A percentile compares a stretch with the other conserved stretches of the same genome.
phyloP scores from a whole-genome alignment of 2,797 vertebrate species.

The Allobates femoralis region DNA sequence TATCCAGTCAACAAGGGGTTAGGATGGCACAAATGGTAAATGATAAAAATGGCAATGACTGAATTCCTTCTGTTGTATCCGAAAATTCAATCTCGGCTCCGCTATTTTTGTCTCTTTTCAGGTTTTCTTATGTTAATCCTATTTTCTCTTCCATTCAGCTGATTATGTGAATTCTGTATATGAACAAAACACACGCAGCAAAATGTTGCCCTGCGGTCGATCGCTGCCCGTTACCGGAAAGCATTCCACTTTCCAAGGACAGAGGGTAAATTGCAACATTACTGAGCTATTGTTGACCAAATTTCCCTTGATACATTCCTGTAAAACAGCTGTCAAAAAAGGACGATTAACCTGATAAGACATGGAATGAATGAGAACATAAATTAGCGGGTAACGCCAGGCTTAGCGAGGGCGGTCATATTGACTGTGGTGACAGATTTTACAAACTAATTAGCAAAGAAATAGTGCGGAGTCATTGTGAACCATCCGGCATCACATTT shows the following conservation, averaged over 20 bases:
- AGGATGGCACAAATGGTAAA: too few relatives aligned
- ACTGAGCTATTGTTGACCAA: constrained; percentile 64
- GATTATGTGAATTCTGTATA: background rate
- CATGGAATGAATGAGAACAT: constrained; percentile 69
- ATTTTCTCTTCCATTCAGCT: background rate
- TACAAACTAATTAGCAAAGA: constrained; percentile 72
- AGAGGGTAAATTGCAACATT: constrained; percentile 17
- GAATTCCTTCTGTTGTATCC: background rate
- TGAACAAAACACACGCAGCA: background rate
- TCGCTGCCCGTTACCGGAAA: background rate
- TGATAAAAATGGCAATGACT: background rate
- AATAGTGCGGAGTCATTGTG: constrained; percentile 66
- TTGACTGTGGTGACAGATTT: constrained; percentile 67
- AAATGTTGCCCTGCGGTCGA: background rate
- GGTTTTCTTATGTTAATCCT: background rate
- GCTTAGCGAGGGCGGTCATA: constrained; percentile 68
- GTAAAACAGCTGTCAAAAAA: constrained; percentile 70
- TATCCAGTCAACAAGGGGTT: too few relatives aligned
- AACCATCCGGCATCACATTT: constrained; percentile 57
- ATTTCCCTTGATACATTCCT: constrained; percentile 69
- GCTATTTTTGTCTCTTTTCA: background rate
- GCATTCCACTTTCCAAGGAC: background rate
- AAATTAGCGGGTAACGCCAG: constrained; percentile 71
- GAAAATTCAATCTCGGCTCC: background rate
- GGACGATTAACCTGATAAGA: constrained; percentile 67